Base-by-base conservation (phyloP, 1,140 invertebrate genomes). In the Anastrepha ludens region DNA sequence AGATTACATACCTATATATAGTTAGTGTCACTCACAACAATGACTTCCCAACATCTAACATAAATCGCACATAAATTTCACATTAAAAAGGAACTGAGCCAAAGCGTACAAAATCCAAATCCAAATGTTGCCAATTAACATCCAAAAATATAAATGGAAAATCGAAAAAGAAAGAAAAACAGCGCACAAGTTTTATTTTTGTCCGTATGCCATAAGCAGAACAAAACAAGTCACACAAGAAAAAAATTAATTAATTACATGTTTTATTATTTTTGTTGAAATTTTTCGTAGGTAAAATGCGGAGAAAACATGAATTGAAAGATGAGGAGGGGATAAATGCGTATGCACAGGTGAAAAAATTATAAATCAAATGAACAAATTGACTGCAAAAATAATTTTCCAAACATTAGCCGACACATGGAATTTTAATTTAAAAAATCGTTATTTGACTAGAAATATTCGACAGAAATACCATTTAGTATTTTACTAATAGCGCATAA, bases 301-400 rank as follows among this genome's bases (percentile, higher is more conserved):
- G 15, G 6, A 44, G 41, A 17, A 74, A 13, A n/a, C 11, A 74
- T 47, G 17, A 74, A 74, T 74, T 74, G 44, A 17, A 44, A 6
- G 41, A 41, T 44, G 17, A 74, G 8, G 7, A 47, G 41, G 15
- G 50, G 67, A 4, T 5, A n/a, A 3, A 74, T 15, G 67, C 41
- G 41, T 74, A 41, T 41, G 67, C 67, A 41, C 65, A 67, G 65
- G 65, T 67, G 65, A 67, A 67, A 41, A 67, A 67, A 20, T 74
- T 44, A 47, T 41, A 74, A 47, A 74, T 47, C 44, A 47, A 55
- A 55, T 6, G 41, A 44, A 74, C 8, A 62, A 62, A 62, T 17
- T 62, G 11, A 29, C 29, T 29, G 29, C 29, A 67, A 67, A 67
- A 11, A 0, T 8, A 6, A 29, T 39, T 0, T 41, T 3, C 29